These are phyloP conservation scores for Oxyruncus cristatus DNA, from an alignment of 2,113 vertebrate species.

Conservation along the genomic window DNA sequence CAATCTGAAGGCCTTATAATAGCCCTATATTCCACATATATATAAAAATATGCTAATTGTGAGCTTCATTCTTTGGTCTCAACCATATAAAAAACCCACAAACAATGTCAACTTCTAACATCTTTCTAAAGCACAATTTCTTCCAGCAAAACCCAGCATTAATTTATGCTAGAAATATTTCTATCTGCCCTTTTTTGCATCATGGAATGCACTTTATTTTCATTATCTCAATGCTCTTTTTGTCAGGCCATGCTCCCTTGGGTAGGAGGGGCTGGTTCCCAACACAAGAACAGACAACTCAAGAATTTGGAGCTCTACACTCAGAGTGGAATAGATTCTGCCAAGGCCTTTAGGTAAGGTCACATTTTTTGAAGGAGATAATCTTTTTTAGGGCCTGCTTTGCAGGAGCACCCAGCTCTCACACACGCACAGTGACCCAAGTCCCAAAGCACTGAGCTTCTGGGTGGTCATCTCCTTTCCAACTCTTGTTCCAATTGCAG, in stretches of 20 bases:
- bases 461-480: background rate
- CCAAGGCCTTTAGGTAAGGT: constrained; percentile 12
- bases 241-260: constrained; percentile 22
- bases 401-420: background rate
- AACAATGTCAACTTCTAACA: background rate
- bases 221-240: constrained; percentile 39
- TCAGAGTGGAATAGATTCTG: background rate
- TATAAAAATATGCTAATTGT: background rate
- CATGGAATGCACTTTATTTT: constrained; percentile 11
- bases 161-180: constrained; percentile 7
- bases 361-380: constrained; percentile 9
- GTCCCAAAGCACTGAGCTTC: background rate
- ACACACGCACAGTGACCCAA: background rate
- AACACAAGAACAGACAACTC: constrained; percentile 12
- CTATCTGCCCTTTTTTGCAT: background rate
- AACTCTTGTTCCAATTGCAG: background rate
- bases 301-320: background rate
- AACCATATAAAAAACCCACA: background rate
- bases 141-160: background rate
- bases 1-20: background rate
- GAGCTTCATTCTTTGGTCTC: background rate
- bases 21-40: background rate
- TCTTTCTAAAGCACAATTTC: background rate
- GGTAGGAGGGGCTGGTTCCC: background rate
- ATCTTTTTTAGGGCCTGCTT: background rate